Percentiles rank a stretch among this genome's conserved stretches.
Conservation (phyloP, 1,140 invertebrate genomes). For the Leptopilina boulardi region DNA sequence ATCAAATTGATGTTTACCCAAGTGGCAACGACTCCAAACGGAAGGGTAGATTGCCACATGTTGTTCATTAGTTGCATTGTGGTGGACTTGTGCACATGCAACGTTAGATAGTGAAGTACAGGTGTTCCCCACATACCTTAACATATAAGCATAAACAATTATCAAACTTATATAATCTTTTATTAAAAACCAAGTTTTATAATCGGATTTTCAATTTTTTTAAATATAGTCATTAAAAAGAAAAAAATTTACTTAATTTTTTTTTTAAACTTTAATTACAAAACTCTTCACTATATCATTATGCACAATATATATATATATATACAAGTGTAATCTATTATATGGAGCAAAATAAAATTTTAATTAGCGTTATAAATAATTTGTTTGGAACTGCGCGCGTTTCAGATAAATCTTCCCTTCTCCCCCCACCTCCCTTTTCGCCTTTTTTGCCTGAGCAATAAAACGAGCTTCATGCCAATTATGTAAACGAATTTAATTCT, state of each 20-base stretch:
- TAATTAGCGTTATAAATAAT: constrained; percentile 11
- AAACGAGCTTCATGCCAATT: constrained; percentile 23
- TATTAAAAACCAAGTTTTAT: too few relatives aligned
- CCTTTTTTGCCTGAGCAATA: not conserved
- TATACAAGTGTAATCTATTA: not conserved
- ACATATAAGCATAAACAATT: constrained; percentile 14
- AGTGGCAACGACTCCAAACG: constrained; percentile 52
- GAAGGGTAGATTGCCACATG: constrained; percentile 41
- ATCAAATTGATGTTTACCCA: constrained; percentile 67
- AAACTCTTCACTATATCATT: too few relatives aligned
- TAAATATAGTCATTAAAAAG: too few relatives aligned
- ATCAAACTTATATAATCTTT: not conserved
- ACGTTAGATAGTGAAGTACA: not conserved
- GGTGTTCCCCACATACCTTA: not conserved
- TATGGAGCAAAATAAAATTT: not conserved
- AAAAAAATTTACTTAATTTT: too few relatives aligned
- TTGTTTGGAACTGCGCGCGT: not conserved
- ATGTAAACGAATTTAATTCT: constrained; percentile 27
- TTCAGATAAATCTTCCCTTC: not conserved
- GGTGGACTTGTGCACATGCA: constrained; percentile 11
- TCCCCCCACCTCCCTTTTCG: too few relatives aligned
- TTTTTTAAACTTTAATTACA: too few relatives aligned
- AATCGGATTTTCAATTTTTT: not conserved
- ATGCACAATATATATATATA: too few relatives aligned
- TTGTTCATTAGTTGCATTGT: constrained; percentile 42